Evolutionary conservation across 2,113 vertebrate genomes (phyloP), one percentile per base, ranked within the genome.

Genomic region (Boleophthalmus pectinirostris): DNA sequence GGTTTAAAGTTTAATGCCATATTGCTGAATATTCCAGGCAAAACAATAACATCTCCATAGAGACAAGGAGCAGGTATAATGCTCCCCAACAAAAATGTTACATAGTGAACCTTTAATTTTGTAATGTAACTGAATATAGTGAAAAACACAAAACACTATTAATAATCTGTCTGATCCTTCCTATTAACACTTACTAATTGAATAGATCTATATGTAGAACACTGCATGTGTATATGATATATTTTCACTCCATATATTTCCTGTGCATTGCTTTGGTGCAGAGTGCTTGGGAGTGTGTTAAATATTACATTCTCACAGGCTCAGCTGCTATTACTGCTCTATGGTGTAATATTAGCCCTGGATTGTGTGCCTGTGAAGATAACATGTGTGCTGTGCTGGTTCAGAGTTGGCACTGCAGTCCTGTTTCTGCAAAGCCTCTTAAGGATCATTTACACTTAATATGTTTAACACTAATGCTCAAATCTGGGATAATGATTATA

Each of bases 311-410:
- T 60, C 33, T 66, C 63, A 45, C 10, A 73, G 65, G 53, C n/a
- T 67, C 23, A 58, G 51, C 20, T n/a, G 21, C 64, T 25, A 9
- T 23, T 60, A 60, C 76, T 49, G 58, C 5, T 64, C 43, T 68
- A 35, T 43, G 74, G 46, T 25, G 74, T 79, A 54, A 70, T 53
- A 73, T 53, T 71, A 65, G 57, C 81, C 53, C 73, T 33, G 38
- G 45, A 58, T 77, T 81, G 58, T 79, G 70, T 69, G 47, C 21
- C 35, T 13, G 1, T 33, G 29, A 58, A 43, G 35, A 29, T 20
- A 49, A 66, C 33, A 51, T 58, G 45, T 63, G 63, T 24, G 25
- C 49, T 66, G 63, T 25, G 46, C 10, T 16, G 45, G 18, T 10
- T 82, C 45, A n/a, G 56, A 66, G 20, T 51, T 18, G 51, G 38